Percentiles rank a stretch among this genome's conserved stretches.
phyloP scores from a whole-genome alignment of 92 coral and sea anemone species.

The Virgularia gustaviana region DNA sequence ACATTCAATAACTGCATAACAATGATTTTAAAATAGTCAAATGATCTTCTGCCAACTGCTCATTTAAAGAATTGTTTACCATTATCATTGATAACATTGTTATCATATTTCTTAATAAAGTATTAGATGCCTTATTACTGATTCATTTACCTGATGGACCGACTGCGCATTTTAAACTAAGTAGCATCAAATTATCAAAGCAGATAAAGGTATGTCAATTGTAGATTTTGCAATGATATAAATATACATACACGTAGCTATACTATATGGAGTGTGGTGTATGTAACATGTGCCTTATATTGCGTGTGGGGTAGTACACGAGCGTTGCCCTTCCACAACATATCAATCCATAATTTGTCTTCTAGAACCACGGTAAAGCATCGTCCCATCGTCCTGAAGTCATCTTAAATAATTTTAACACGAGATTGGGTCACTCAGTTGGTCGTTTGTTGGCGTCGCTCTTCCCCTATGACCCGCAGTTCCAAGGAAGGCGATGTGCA shows the following conservation, averaged over 20 bases:
- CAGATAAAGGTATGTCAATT: conserved; percentile 77
- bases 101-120: too few species aligned
- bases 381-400: conserved; percentile 88
- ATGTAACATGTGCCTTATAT: too few species aligned
- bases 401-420: conserved; percentile 77
- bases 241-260: too few species aligned
- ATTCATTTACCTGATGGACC: conserved; percentile 92
- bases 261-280: too few species aligned
- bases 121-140: conserved; percentile 63
- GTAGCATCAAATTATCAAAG: conserved; percentile 66
- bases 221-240: not conserved
- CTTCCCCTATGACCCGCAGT: conserved; percentile 91
- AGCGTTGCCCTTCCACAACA: too few species aligned
- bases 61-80: too few species aligned
- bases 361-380: conserved; percentile 86
- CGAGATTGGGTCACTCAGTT: conserved; percentile 88
- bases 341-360: conserved; percentile 8
- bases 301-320: too few species aligned
- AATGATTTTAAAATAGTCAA: too few species aligned
- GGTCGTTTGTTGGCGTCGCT: conserved; percentile 79
- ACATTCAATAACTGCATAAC: too few species aligned
- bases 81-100: too few species aligned
- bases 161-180: conserved; percentile 84
- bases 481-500: conserved; percentile 91
- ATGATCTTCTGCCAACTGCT: too few species aligned